Conservation (phyloP, 2,113 vertebrate genomes). For the Rhizomys pruinosus region DNA sequence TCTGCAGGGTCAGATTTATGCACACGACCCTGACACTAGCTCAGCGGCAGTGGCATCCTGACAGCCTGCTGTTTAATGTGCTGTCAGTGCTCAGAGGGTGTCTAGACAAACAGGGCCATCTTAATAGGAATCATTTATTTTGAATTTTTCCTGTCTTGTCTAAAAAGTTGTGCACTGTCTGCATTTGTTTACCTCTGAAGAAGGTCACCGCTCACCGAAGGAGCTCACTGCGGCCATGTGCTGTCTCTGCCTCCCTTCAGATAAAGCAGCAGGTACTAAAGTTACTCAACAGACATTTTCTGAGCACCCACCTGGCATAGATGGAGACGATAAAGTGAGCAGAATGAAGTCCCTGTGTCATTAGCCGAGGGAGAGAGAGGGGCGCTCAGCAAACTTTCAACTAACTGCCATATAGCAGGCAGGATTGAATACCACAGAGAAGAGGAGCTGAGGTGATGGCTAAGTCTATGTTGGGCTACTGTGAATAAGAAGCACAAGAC, state of each 20-base stretch:
- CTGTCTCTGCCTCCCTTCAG: not conserved
- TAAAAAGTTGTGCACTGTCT: not conserved
- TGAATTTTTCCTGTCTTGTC: not conserved
- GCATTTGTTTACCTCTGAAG: not conserved
- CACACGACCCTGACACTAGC: not conserved
- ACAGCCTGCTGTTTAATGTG: not conserved
- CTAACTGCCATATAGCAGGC: not conserved
- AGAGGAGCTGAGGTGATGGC: too few species aligned
- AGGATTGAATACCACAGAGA: not conserved
- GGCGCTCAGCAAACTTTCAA: not conserved
- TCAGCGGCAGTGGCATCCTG: not conserved
- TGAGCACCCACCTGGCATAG: not conserved
- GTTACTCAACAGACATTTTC: not conserved
- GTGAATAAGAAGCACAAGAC: too few species aligned
- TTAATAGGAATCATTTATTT: not conserved
- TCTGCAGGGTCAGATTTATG: not conserved
- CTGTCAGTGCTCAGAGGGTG: not conserved
- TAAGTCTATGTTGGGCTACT: not conserved
- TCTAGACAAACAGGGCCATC: not conserved
- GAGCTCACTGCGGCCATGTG: not conserved
- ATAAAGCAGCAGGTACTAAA: not conserved
- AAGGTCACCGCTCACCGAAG: not conserved
- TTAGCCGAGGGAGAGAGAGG: too few species aligned
- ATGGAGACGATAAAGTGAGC: not conserved
- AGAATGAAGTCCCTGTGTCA: accelerated